Percentiles rank a stretch among this genome's conserved stretches.
Evolutionary conservation across 2,888 invertebrate genomes (phyloP).

Genomic region (Watsonalla binaria): DNA sequence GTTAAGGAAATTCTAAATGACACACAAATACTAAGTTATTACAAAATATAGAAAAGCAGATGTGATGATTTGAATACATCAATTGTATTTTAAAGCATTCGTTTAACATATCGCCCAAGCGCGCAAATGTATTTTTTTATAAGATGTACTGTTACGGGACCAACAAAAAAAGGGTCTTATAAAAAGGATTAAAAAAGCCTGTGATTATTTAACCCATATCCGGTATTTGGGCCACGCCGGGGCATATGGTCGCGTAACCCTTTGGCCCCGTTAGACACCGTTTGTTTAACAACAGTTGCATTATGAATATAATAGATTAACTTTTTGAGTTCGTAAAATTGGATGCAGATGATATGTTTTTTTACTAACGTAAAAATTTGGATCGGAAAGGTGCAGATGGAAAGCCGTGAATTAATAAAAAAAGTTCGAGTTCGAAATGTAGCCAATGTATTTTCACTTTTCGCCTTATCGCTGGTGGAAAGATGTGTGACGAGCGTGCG

Average conservation of each 20-base stretch:
- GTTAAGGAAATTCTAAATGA: no score
- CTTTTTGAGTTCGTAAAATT: constrained; percentile 41
- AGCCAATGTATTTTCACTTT: constrained; percentile 59
- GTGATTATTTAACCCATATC: constrained; percentile 78
- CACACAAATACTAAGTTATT: background rate
- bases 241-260: constrained; percentile 72
- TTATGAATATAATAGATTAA: constrained; percentile 54
- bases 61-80: constrained; percentile 39
- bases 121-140: constrained; percentile 59
- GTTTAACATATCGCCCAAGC: constrained; percentile 57
- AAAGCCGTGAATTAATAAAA: background rate
- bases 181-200: constrained; percentile 58
- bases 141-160: constrained; percentile 54
- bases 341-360: constrained; percentile 51
- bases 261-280: constrained; percentile 72
- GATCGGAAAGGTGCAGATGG: background rate
- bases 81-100: constrained; percentile 42
- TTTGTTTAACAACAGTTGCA: constrained; percentile 68
- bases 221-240: constrained; percentile 47
- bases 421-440: background rate
- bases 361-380: constrained; percentile 14
- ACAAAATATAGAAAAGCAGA: constrained; percentile 18
- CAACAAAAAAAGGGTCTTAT: constrained; percentile 64
- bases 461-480: constrained; percentile 43
- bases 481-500: constrained; percentile 38